A percentile compares a stretch with the other conserved stretches of the same genome.
phyloP scores from a whole-genome alignment of 64 coral and sea anemone species.

The Stylophora pistillata region DNA sequence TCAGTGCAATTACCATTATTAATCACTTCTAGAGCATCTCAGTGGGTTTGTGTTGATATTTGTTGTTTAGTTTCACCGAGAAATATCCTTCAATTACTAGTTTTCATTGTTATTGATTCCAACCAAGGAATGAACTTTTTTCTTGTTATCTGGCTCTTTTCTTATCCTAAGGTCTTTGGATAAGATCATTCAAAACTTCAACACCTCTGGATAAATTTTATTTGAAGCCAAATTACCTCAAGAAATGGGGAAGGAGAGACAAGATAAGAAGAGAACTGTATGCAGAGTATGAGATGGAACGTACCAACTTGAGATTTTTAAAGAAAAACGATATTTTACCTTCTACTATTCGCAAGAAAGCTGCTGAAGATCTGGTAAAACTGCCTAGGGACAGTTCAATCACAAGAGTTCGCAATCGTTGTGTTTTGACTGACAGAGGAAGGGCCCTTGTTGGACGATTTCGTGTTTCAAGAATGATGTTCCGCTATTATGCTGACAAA shows the following conservation, averaged over 20 bases:
- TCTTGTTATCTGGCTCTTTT: background rate
- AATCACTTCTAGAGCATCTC: no score
- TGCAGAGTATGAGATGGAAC: slow-evolving; percentile 81
- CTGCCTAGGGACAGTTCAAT: slow-evolving; percentile 88
- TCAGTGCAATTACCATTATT: no score
- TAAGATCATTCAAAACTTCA: slow-evolving; percentile 62
- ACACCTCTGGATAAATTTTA: slow-evolving; percentile 81
- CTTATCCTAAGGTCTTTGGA: background rate
- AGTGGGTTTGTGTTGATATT: no score
- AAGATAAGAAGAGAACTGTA: slow-evolving; percentile 86
- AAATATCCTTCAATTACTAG: no score
- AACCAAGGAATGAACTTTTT: background rate
- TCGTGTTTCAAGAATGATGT: slow-evolving; percentile 94
- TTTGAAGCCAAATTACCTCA: slow-evolving; percentile 94
- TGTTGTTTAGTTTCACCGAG: no score
- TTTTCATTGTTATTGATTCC: no score
- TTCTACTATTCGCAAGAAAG: slow-evolving; percentile 79
- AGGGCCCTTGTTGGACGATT: slow-evolving; percentile 89
- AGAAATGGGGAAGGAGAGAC: slow-evolving; percentile 95
- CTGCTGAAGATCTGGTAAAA: slow-evolving; percentile 76
- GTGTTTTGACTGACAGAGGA: slow-evolving; percentile 94
- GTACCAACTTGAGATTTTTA: slow-evolving; percentile 77
- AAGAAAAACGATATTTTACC: slow-evolving; percentile 98
- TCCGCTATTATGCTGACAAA: slow-evolving; percentile 97
- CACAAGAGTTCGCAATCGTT: slow-evolving; percentile 90